These are phyloP conservation scores for Drosophila suzukii DNA, from an alignment of 1,140 invertebrate species.

Conservation along the genomic window DNA sequence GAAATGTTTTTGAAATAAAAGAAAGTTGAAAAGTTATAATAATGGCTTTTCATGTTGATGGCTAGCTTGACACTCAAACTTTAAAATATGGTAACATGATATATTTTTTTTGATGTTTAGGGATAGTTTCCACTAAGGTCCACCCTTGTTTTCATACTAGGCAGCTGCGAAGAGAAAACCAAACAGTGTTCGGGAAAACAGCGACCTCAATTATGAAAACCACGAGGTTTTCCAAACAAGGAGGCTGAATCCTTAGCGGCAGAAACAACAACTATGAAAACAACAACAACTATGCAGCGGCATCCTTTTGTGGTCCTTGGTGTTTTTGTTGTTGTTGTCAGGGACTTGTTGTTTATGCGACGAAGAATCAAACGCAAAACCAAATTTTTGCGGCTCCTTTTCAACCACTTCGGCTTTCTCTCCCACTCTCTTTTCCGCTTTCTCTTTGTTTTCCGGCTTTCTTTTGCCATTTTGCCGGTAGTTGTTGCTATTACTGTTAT, in stretches of 20 bases:
- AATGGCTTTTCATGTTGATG: too few species aligned
- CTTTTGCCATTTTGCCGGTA: constrained; percentile 61
- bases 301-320: constrained; percentile 23
- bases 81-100: too few species aligned
- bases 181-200: constrained; percentile 27
- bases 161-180: constrained; percentile 16
- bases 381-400: constrained; percentile 72
- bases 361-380: constrained; percentile 75
- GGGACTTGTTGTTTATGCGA: constrained; percentile 52
- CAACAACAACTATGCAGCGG: constrained; percentile 7
- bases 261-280: constrained; percentile 5
- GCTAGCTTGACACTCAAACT: too few species aligned
- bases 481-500: constrained; percentile 14
- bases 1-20: neutral
- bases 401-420: constrained; percentile 23
- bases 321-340: constrained; percentile 26
- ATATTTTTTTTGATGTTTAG: neutral
- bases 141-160: constrained; percentile 19
- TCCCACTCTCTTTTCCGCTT: neutral
- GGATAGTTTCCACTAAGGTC: neutral
- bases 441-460: constrained; percentile 46
- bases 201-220: constrained; percentile 82
- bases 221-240: constrained; percentile 72
- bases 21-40: neutral
- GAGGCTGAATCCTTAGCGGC: constrained; percentile 1